Evolutionary conservation across 1,140 invertebrate species (phyloP), one percentile per base, ranked within the genome.

Genomic region (Gryon sp.): DNA sequence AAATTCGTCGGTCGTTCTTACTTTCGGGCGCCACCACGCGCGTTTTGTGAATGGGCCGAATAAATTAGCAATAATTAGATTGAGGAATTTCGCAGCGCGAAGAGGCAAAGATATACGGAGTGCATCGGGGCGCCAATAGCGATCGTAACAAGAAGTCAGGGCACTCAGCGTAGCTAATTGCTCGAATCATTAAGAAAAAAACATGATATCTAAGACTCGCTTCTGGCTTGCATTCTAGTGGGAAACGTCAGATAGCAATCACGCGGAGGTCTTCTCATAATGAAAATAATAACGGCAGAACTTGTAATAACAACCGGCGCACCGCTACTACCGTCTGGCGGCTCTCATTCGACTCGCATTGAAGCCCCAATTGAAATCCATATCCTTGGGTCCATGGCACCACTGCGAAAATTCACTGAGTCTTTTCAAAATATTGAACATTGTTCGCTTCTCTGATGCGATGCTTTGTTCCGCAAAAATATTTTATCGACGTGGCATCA

Each of bases 151-250:
- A 87, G 82, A 85, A 88, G 84, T 84, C 85, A 85, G 82, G 68
- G 87, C 86, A 87, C 83, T 87, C 85, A 88, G 87, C 86, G 87
- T 89, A 77, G 87, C 87, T 89, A 89, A 89, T 89, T 89, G 84
- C 86, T 88, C 83, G 83, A 89, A 89, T 88, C 85, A 88, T 89
- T 88, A 89, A 86, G 85, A 89, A 89, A 88, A n/a, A 89, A 89
- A 88, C 86, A 88, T 86, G 86, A 85, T 86, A 87, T 86, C 83
- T 83, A 84, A 88, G 83, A 70, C 72, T 46, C 69, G 70, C 55
- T 65, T 76, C 19, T 78, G 74, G 53, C 41, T 69, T 75, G 72
- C 66, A 57, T 65, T 69, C 62, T 81, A 84, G 82, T 88, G 86
- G 86, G 87, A 88, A 89, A 82, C 75, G 59, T 63, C 63, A 82